Percentiles rank a stretch among this genome's conserved stretches.
phyloP scores from a whole-genome alignment of 1,140 invertebrate genomes.

The Sinonovacula constricta region DNA sequence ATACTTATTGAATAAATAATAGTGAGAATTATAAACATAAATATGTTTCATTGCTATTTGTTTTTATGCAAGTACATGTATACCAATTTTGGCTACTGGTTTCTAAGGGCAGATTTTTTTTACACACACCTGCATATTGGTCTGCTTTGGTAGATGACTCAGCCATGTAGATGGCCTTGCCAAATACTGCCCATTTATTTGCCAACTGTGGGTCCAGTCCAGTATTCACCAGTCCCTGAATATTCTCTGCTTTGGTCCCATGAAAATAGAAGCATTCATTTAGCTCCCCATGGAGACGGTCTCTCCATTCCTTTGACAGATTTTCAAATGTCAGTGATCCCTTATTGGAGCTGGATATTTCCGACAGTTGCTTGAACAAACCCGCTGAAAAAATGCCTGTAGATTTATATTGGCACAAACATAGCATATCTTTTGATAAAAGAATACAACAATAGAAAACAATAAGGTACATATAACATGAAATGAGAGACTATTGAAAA shows the following conservation, averaged over 20 bases:
- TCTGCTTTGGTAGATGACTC: constrained; percentile 62
- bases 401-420: no score
- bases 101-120: background rate
- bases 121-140: constrained; percentile 59
- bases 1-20: background rate
- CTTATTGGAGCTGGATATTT: no score
- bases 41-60: no score
- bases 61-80: no score
- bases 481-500: no score
- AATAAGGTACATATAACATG: no score
- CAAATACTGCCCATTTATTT: constrained; percentile 55
- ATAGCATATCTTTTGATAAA: no score
- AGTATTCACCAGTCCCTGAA: constrained; percentile 47
- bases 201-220: constrained; percentile 58
- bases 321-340: no score
- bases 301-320: no score
- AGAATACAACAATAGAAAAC: no score
- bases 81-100: background rate
- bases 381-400: no score
- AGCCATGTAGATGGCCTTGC: constrained; percentile 58
- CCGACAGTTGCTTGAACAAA: no score
- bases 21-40: background rate
- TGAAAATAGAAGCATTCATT: constrained; percentile 62
- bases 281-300: constrained; percentile 53
- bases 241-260: constrained; percentile 57